These are phyloP conservation scores for Scaeva pyrastri DNA, from an alignment of 2,888 invertebrate species.

Conservation along the genomic window DNA sequence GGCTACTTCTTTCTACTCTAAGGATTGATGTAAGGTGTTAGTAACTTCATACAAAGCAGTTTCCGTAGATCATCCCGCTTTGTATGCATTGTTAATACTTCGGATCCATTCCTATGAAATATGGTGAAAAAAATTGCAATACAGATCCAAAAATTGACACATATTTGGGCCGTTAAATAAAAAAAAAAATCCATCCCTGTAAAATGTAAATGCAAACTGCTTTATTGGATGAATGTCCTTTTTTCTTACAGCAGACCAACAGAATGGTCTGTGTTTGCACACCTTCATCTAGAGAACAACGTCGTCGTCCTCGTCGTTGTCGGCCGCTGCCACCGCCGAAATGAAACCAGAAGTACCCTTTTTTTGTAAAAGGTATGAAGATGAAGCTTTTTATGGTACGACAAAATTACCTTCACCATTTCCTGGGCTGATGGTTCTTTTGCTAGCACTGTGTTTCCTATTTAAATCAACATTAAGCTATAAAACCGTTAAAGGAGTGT, in stretches of 20 bases:
- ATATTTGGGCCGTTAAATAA: not conserved
- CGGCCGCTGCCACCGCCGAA: no score
- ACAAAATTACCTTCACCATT: slow-evolving; percentile 40
- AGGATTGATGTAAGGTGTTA: no score
- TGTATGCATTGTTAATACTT: no score
- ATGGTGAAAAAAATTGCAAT: no score
- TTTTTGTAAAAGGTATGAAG: not conserved
- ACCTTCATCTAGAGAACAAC: slow-evolving; percentile 47
- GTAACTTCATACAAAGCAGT: no score
- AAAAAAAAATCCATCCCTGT: not conserved
- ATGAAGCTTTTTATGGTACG: not conserved
- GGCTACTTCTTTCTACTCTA: no score
- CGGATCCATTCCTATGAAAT: no score
- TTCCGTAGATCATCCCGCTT: no score
- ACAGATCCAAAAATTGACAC: no score
- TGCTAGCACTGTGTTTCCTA: slow-evolving; percentile 32
- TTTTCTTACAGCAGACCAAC: slow-evolving; percentile 25
- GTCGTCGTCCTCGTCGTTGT: no score
- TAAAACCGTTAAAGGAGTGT: slow-evolving; percentile 61
- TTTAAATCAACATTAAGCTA: slow-evolving; percentile 70
- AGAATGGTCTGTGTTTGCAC: slow-evolving; percentile 39
- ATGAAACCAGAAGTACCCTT: slow-evolving; percentile 21
- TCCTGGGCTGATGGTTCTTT: not conserved
- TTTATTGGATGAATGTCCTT: slow-evolving; percentile 49
- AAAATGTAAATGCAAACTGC: slow-evolving; percentile 9